Evolutionary conservation across 1,140 invertebrate genomes (phyloP).

Genomic region (Frieseomelitta varia): DNA sequence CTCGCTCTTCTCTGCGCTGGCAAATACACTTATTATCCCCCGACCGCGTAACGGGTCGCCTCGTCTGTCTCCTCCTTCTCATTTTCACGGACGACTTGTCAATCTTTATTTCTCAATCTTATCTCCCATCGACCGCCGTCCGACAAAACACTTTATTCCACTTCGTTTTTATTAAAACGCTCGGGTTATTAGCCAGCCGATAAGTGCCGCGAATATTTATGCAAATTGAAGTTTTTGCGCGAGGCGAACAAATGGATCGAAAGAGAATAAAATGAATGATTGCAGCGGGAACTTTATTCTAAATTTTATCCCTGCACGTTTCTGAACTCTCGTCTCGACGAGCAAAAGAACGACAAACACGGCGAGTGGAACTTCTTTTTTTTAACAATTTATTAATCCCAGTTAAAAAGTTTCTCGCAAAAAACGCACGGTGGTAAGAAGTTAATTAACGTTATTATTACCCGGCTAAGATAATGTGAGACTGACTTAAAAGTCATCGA

Average conservation of each 20-base stretch:
- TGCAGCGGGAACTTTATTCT: background rate
- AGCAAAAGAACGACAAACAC: no score
- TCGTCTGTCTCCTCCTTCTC: background rate
- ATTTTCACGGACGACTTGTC: background rate
- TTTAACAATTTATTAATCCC: no score
- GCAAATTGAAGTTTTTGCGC: background rate
- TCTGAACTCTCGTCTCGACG: no score
- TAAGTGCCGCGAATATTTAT: background rate
- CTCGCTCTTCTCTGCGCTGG: background rate
- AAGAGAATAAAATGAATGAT: background rate
- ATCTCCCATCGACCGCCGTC: background rate
- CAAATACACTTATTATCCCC: constrained; percentile 17
- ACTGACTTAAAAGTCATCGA: background rate
- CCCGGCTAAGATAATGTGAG: background rate
- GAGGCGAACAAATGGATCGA: background rate
- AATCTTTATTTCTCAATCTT: no score
- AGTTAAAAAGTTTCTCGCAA: background rate
- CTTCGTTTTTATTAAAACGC: background rate
- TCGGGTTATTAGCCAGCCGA: background rate
- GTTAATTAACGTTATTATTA: background rate
- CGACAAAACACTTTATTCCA: background rate
- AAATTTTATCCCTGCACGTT: no score
- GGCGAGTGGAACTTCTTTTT: no score
- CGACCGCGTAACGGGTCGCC: background rate
- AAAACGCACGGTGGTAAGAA: background rate